These are phyloP conservation scores for Neotoxoptera formosana DNA, from an alignment of 1,140 invertebrate species.

Conservation along the genomic window DNA sequence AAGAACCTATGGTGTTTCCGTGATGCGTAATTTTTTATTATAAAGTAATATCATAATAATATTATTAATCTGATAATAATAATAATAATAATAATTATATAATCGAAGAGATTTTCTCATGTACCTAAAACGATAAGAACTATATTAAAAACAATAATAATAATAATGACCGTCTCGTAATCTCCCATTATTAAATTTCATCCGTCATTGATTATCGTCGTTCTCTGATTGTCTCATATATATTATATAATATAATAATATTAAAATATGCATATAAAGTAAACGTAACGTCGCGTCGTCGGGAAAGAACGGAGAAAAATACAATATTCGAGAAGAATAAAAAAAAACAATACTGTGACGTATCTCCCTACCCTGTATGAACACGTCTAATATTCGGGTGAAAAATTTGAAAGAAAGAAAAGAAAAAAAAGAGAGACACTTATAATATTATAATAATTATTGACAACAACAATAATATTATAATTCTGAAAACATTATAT, in stretches of 20 bases:
- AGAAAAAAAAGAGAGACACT: neutral
- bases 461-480: neutral
- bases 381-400: neutral
- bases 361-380: slow-evolving; percentile 48
- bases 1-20: slow-evolving; percentile 39
- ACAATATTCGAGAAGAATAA: neutral
- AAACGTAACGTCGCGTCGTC: neutral
- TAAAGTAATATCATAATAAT: neutral
- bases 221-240: slow-evolving; percentile 38
- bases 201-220: slow-evolving; percentile 20
- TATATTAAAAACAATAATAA: neutral
- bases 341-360: neutral
- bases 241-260: neutral
- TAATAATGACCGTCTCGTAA: neutral
- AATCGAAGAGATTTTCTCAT: neutral
- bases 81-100: neutral
- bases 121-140: neutral
- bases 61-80: neutral
- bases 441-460: neutral
- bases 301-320: neutral
- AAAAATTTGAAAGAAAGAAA: neutral
- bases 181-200: neutral
- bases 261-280: neutral
- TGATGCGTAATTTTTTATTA: slow-evolving; percentile 16
- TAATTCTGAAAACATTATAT: neutral